Conservation (phyloP, 2,797 vertebrate species). For the Rallus crepitans region DNA sequence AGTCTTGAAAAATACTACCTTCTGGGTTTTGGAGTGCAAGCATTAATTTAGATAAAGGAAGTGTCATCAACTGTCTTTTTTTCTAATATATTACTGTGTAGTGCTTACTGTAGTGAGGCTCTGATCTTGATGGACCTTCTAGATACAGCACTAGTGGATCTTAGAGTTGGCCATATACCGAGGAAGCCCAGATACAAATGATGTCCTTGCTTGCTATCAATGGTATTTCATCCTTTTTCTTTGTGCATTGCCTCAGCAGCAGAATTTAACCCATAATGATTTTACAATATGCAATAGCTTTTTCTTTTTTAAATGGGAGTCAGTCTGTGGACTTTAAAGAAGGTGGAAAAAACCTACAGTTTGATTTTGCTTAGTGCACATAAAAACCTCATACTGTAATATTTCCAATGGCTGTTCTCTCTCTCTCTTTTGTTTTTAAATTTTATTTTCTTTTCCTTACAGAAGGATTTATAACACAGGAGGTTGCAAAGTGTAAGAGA, state of each 20-base stretch:
- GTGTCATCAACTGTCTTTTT: not conserved
- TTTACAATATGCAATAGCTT: not conserved
- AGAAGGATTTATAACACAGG: constrained; percentile 44
- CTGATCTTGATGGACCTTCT: not conserved
- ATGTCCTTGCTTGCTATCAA: not conserved
- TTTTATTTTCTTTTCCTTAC: not conserved
- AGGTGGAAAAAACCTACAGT: not conserved
- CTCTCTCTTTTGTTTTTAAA: not conserved
- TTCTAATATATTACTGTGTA: not conserved
- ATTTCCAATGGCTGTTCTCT: not conserved
- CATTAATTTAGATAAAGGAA: not conserved
- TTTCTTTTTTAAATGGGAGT: not conserved
- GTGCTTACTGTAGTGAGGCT: not conserved
- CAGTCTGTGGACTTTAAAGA: not conserved
- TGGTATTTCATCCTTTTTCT: not conserved
- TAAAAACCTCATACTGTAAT: not conserved
- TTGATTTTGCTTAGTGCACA: not conserved
- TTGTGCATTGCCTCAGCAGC: not conserved
- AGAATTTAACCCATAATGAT: not conserved
- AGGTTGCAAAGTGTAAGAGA: constrained; percentile 9
- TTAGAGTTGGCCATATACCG: not conserved
- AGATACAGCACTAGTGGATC: not conserved
- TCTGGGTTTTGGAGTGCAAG: not conserved
- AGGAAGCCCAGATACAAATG: not conserved
- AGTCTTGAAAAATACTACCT: not conserved